phyloP scores from a whole-genome alignment of 2,888 invertebrate species.

The Globia sparganii region DNA sequence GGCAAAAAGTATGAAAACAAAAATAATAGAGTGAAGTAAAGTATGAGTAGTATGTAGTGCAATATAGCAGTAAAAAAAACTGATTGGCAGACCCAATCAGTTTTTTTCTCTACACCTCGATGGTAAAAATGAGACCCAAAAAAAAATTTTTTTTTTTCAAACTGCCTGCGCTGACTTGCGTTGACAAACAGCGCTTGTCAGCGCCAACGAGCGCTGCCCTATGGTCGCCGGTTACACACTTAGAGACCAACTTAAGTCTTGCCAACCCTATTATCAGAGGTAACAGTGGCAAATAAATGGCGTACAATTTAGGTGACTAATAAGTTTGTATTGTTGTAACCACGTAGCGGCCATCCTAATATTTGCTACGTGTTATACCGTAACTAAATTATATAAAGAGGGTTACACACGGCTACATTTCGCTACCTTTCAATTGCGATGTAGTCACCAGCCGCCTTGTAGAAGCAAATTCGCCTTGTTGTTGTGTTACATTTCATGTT shows the following conservation, averaged over 20 bases:
- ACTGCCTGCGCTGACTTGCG: background rate
- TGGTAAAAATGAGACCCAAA: too few relatives aligned
- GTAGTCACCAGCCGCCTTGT: too few relatives aligned
- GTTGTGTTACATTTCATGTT: background rate
- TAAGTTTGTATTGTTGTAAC: slow-evolving; percentile 68
- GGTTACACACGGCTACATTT: background rate
- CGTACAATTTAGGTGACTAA: slow-evolving; percentile 71
- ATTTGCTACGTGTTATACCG: slow-evolving; percentile 58
- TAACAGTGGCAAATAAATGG: slow-evolving; percentile 65
- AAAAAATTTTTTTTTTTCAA: too few relatives aligned
- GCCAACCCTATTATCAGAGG: slow-evolving; percentile 40
- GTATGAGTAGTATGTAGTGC: too few relatives aligned
- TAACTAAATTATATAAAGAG: background rate
- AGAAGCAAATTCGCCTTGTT: background rate
- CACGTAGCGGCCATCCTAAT: slow-evolving; percentile 65
- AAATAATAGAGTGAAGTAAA: too few relatives aligned
- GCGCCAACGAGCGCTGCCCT: too few relatives aligned
- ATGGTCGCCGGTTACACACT: background rate
- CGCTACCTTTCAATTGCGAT: background rate
- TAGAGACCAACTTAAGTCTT: background rate
- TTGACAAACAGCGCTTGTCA: background rate
- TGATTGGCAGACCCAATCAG: background rate
- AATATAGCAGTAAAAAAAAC: too few relatives aligned
- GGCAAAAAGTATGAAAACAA: too few relatives aligned
- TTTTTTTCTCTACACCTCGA: too few relatives aligned